These are phyloP conservation scores for Ladona fulva DNA, from an alignment of 1,140 invertebrate species.

Conservation along the genomic window DNA sequence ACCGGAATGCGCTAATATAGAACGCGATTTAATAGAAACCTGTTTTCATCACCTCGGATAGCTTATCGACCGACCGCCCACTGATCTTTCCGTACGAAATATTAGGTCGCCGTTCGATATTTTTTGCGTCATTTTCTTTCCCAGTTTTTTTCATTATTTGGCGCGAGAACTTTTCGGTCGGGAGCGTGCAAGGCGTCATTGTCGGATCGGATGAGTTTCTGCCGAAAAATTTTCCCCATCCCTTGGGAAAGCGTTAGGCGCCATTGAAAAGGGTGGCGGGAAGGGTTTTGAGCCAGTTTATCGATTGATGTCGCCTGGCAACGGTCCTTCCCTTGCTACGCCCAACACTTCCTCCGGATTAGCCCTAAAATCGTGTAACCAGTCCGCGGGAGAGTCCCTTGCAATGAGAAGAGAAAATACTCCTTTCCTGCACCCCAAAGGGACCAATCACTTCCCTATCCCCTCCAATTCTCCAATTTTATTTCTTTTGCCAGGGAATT, in stretches of 20 bases:
- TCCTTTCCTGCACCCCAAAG: not conserved
- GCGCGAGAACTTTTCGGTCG: too few relatives aligned
- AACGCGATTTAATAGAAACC: too few relatives aligned
- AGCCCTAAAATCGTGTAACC: not conserved
- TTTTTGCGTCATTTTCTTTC: too few relatives aligned
- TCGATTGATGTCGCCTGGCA: slow-evolving; percentile 7
- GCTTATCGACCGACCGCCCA: too few relatives aligned
- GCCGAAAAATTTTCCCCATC: not conserved
- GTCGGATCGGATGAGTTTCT: not conserved
- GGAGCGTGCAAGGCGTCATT: too few relatives aligned
- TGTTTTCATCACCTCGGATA: too few relatives aligned
- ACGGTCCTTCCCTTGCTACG: not conserved
- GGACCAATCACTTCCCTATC: not conserved
- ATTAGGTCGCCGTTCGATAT: too few relatives aligned
- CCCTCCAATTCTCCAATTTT: not conserved
- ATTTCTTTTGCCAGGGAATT: not conserved
- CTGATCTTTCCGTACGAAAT: too few relatives aligned
- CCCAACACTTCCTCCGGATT: not conserved
- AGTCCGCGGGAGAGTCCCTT: not conserved
- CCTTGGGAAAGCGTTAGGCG: not conserved
- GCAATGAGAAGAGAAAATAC: not conserved
- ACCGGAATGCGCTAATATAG: too few relatives aligned
- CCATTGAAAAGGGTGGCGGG: not conserved
- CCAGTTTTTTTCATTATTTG: too few relatives aligned
- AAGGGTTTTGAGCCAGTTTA: slow-evolving; percentile 1